Conservation (phyloP, 2,113 vertebrate genomes). For the Marmota flaviventris region DNA sequence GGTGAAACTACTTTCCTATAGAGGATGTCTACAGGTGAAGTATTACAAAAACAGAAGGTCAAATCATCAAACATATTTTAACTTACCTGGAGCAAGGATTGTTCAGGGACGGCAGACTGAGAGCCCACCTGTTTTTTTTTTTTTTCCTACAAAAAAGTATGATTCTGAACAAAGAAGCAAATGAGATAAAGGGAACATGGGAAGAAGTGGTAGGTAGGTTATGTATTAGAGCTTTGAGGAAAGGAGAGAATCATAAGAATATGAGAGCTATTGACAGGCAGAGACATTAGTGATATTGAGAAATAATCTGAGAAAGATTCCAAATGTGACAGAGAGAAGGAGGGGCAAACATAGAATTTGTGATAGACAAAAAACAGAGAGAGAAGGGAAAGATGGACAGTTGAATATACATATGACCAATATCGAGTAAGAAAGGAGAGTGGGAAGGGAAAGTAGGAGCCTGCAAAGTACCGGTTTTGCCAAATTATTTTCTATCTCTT, state of each 20-base stretch:
- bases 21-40: background rate
- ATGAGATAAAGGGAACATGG: background rate
- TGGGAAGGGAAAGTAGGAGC: background rate
- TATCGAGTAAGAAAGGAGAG: background rate
- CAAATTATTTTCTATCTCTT: conserved; percentile 71
- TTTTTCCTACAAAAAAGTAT: background rate
- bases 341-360: background rate
- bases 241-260: background rate
- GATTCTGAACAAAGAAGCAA: conserved; percentile 9
- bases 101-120: background rate
- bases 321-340: background rate
- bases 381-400: background rate
- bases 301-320: conserved; percentile 30
- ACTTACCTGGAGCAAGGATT: background rate
- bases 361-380: background rate
- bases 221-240: background rate
- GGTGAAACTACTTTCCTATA: background rate
- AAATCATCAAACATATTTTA: background rate
- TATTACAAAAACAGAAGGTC: background rate
- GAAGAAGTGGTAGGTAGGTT: background rate
- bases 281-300: background rate
- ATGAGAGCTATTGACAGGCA: background rate
- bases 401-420: background rate
- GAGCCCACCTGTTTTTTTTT: background rate
- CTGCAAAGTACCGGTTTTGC: background rate